These are phyloP conservation scores for Cotesia glomerata DNA, from an alignment of 1,140 invertebrate genomes.

Conservation along the genomic window DNA sequence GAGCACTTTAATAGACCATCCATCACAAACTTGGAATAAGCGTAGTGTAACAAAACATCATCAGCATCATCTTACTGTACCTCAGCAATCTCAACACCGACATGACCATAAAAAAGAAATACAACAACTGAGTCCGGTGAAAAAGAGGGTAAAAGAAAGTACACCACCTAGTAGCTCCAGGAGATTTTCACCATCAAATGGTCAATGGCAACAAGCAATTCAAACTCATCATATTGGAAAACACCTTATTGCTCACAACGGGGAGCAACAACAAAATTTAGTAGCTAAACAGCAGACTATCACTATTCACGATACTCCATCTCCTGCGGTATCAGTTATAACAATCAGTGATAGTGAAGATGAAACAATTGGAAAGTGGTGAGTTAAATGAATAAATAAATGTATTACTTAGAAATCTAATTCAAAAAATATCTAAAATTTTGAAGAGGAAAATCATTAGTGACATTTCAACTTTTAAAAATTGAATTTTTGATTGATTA, in stretches of 20 bases:
- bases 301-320: conserved; percentile 90
- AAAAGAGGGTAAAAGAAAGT: conserved; percentile 97
- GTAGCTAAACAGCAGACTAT: conserved; percentile 74
- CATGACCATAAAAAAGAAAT: conserved; percentile 81
- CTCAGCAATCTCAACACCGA: conserved; percentile 59
- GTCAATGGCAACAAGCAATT: conserved; percentile 56
- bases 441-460: no score
- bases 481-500: no score
- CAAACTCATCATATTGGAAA: conserved; percentile 54
- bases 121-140: conserved; percentile 93
- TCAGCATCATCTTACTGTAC: conserved; percentile 64
- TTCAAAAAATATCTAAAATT: no score
- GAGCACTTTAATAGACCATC: conserved; percentile 67
- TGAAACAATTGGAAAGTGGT: conserved; percentile 70
- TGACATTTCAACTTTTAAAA: no score
- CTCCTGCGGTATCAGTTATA: conserved; percentile 92
- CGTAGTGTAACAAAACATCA: conserved; percentile 65
- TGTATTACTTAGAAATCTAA: no score
- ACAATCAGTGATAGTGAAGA: conserved; percentile 97
- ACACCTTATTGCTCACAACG: conserved; percentile 46
- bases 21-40: conserved; percentile 61
- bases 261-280: conserved; percentile 63
- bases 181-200: conserved; percentile 57
- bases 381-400: conserved; percentile 22
- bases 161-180: conserved; percentile 76